Percentiles rank a stretch among this genome's conserved stretches.
Evolutionary conservation across 2,888 invertebrate species (phyloP).

Genomic region (Pristionchus exspectatus): DNA sequence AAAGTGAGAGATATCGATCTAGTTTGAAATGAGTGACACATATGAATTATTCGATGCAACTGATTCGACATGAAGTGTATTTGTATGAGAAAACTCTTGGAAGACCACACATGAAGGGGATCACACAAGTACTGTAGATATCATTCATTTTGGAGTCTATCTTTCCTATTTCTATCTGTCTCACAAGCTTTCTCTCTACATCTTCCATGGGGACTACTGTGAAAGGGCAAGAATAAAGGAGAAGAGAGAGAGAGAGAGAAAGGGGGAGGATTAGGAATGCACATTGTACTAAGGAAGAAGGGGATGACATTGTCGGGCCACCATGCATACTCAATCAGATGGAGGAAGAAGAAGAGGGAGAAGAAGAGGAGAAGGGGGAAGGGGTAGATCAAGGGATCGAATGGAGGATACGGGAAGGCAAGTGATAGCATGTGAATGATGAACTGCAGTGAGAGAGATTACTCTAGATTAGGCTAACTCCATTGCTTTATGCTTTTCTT

Average conservation of each 20-base stretch:
- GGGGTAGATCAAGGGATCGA: conserved; percentile 30
- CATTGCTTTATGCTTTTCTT: not conserved
- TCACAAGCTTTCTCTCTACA: not conserved
- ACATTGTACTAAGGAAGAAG: conserved; percentile 46
- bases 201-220: not conserved
- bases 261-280: conserved; percentile 26
- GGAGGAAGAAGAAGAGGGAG: conserved; percentile 13
- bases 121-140: not conserved
- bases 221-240: conserved; percentile 33
- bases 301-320: conserved; percentile 13
- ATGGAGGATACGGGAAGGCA: conserved; percentile 11
- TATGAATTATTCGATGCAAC: not conserved
- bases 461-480: conserved; percentile 19
- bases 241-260: conserved; percentile 12
- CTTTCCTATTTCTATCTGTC: not conserved
- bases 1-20: conserved; percentile 38
- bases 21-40: conserved; percentile 24
- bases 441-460: conserved; percentile 35
- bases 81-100: conserved; percentile 7
- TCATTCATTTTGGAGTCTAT: not conserved
- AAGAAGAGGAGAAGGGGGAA: not conserved
- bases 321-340: conserved; percentile 43
- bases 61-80: conserved; percentile 37
- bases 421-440: conserved; percentile 38
- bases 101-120: not conserved